Evolutionary conservation across 2,888 invertebrate species (phyloP).

Genomic region (Temnothorax unifasciatus): DNA sequence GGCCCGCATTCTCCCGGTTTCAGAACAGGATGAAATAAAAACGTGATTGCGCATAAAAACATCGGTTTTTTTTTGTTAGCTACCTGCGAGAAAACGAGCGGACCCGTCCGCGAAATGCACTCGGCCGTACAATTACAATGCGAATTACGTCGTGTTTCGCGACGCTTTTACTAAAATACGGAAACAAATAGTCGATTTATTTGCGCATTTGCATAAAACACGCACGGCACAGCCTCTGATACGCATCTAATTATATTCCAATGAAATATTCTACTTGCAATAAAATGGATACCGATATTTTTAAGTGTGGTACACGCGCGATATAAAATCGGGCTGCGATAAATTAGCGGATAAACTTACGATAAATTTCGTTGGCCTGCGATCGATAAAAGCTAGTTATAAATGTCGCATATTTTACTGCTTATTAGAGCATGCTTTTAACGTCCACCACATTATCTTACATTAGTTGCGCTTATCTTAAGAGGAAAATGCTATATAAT

Average conservation of each 20-base stretch:
- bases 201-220: slow-evolving; percentile 50
- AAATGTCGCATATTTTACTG: slow-evolving; percentile 67
- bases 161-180: slow-evolving; percentile 30
- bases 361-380: slow-evolving; percentile 59
- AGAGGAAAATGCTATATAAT: background rate
- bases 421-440: slow-evolving; percentile 64
- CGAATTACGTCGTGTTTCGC: slow-evolving; percentile 24
- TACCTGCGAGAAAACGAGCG: slow-evolving; percentile 18
- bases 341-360: slow-evolving; percentile 64
- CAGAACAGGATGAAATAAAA: slow-evolving; percentile 18
- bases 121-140: slow-evolving; percentile 20
- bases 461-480: slow-evolving; percentile 21
- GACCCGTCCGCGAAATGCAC: slow-evolving; percentile 1
- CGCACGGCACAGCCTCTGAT: slow-evolving; percentile 18
- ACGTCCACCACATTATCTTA: slow-evolving; percentile 52
- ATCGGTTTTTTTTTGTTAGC: slow-evolving; percentile 33
- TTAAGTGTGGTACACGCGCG: slow-evolving; percentile 16
- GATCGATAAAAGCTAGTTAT: slow-evolving; percentile 71
- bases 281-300: slow-evolving; percentile 28
- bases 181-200: slow-evolving; percentile 39
- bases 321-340: slow-evolving; percentile 56
- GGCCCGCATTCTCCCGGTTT: background rate
- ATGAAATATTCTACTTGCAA: slow-evolving; percentile 34
- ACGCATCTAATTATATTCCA: slow-evolving; percentile 54
- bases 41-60: slow-evolving; percentile 23